phyloP scores from a whole-genome alignment of 1,140 invertebrate species.

The Linepithema humile region DNA sequence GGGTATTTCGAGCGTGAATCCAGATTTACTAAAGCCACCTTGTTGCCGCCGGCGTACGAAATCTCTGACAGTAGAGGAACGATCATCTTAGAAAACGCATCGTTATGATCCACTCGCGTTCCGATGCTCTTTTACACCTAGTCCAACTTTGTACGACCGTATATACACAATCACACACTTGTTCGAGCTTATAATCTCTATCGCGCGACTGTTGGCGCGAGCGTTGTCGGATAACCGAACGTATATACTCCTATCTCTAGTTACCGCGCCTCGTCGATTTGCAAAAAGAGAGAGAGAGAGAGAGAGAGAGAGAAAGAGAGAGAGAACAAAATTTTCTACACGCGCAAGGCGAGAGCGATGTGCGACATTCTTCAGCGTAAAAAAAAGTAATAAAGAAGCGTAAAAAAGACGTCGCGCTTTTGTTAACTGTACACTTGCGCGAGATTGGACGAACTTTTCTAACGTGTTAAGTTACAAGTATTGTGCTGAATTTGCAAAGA shows the following conservation, averaged over 20 bases:
- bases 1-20: slow-evolving; percentile 2
- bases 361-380: not conserved
- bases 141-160: slow-evolving; percentile 37
- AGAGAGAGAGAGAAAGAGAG: not conserved
- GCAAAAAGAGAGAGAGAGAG: slow-evolving; percentile 8
- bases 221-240: not conserved
- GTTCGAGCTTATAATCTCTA: slow-evolving; percentile 52
- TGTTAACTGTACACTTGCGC: not conserved
- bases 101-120: slow-evolving; percentile 14
- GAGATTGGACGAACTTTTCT: slow-evolving; percentile 20
- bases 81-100: not conserved
- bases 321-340: slow-evolving; percentile 18
- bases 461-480: not conserved
- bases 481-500: not conserved
- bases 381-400: not conserved
- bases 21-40: too few relatives aligned
- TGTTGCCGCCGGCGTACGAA: slow-evolving; percentile 7
- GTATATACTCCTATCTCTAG: not conserved
- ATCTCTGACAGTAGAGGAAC: not conserved
- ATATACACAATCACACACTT: slow-evolving; percentile 37
- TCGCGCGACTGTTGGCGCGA: not conserved
- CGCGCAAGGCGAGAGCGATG: not conserved
- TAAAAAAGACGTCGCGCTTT: not conserved
- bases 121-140: slow-evolving; percentile 36
- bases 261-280: not conserved